These are phyloP conservation scores for Delichon dasypus DNA, from an alignment of 2,797 vertebrate species.

Conservation along the genomic window DNA sequence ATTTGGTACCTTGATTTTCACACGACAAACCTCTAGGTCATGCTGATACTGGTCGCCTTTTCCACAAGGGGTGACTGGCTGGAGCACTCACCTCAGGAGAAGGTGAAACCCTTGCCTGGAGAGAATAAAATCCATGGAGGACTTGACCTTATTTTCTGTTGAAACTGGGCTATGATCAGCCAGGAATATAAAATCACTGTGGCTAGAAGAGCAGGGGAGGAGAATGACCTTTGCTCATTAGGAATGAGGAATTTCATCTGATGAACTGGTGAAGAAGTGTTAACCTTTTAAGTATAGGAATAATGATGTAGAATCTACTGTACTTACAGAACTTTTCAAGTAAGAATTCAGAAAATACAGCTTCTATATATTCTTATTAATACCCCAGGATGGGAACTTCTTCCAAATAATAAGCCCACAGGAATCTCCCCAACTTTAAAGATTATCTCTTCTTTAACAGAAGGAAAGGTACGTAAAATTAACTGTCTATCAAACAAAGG, in stretches of 20 bases:
- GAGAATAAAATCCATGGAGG: background rate
- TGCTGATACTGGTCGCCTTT: background rate
- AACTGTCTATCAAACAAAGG: background rate
- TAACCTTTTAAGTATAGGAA: background rate
- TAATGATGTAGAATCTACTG: background rate
- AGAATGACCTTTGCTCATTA: background rate
- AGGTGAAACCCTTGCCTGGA: background rate
- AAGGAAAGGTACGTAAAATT: background rate
- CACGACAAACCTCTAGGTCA: background rate
- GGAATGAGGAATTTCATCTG: background rate
- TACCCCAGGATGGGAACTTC: background rate
- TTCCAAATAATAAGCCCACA: background rate
- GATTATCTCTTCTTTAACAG: background rate
- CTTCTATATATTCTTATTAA: background rate
- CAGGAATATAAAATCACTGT: background rate
- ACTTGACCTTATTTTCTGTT: background rate
- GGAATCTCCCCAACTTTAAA: background rate
- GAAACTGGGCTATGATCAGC: background rate
- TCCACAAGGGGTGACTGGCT: rapidly evolving
- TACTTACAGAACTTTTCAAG: background rate
- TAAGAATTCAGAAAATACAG: background rate
- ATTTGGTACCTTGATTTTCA: background rate
- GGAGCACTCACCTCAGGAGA: background rate
- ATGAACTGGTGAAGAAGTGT: background rate
- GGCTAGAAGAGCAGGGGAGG: background rate